phyloP scores from a whole-genome alignment of 2,888 invertebrate genomes.

The Cataglyphis albicans region DNA sequence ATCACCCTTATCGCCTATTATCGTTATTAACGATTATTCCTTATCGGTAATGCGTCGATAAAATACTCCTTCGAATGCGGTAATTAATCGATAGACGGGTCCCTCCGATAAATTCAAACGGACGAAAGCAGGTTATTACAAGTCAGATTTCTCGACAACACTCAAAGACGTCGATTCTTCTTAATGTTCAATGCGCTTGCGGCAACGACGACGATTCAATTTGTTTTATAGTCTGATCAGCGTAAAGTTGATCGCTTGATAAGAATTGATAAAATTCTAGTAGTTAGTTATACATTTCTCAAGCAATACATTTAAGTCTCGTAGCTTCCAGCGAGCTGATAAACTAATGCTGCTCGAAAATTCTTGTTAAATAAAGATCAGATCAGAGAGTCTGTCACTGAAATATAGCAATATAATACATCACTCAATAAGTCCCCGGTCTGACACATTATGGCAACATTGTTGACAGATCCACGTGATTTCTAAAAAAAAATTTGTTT shows the following conservation, averaged over 20 bases:
- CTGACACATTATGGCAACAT: no score
- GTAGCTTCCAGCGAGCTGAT: background rate
- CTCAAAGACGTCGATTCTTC: conserved; percentile 29
- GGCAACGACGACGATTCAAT: conserved; percentile 35
- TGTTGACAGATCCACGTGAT: no score
- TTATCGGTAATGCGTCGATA: conserved; percentile 48
- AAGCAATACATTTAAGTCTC: background rate
- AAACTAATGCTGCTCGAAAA: background rate
- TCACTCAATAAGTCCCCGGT: no score
- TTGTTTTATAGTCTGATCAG: conserved; percentile 38
- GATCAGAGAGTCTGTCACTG: background rate
- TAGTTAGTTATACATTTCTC: background rate
- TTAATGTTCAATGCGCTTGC: background rate
- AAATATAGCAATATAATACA: background rate
- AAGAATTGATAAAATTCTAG: conserved; percentile 25
- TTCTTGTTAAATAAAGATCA: background rate
- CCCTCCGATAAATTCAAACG: conserved; percentile 16
- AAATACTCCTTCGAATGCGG: conserved; percentile 34
- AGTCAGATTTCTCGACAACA: conserved; percentile 29
- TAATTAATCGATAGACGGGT: conserved; percentile 58
- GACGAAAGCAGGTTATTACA: conserved; percentile 45
- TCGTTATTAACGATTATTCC: conserved; percentile 58
- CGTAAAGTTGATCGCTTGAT: conserved; percentile 29
- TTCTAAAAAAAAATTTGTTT: no score
- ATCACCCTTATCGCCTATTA: conserved; percentile 38